These are phyloP conservation scores for Parazoanthus swiftii DNA, from an alignment of 92 coral and sea anemone species.

Conservation along the genomic window DNA sequence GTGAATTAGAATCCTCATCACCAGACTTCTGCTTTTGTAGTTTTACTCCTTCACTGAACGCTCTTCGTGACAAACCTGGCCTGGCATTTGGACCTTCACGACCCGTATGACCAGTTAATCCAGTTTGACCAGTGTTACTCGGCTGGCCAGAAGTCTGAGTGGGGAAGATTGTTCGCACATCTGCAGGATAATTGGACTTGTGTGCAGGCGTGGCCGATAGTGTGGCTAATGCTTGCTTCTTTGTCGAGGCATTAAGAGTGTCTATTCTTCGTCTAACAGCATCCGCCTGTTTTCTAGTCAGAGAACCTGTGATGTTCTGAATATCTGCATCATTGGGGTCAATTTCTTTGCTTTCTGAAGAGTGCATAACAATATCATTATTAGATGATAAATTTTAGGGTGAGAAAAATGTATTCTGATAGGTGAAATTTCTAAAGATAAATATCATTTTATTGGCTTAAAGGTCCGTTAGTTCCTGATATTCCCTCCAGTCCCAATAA, in stretches of 20 bases:
- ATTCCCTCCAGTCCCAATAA: too few relatives aligned
- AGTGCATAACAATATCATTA: not conserved
- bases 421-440: too few relatives aligned
- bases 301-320: conserved; percentile 84
- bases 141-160: conserved; percentile 86
- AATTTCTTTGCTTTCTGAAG: conserved; percentile 97
- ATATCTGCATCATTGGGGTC: conserved; percentile 79
- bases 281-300: conserved; percentile 95
- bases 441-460: too few relatives aligned
- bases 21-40: conserved; percentile 46
- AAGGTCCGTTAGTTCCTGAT: too few relatives aligned
- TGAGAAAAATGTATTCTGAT: not conserved
- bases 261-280: conserved; percentile 87
- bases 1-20: conserved; percentile 37
- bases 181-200: conserved; percentile 61
- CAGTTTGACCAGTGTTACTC: conserved; percentile 47
- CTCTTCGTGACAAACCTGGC: conserved; percentile 59
- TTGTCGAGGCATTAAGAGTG: conserved; percentile 83
- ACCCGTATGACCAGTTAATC: conserved; percentile 26
- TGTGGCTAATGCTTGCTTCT: conserved; percentile 45
- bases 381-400: not conserved
- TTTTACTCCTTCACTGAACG: conserved; percentile 88
- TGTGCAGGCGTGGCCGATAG: conserved; percentile 41
- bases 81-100: conserved; percentile 29
- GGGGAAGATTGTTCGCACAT: conserved; percentile 93